phyloP scores from a whole-genome alignment of 2,113 vertebrate genomes.

The Cariama cristata region DNA sequence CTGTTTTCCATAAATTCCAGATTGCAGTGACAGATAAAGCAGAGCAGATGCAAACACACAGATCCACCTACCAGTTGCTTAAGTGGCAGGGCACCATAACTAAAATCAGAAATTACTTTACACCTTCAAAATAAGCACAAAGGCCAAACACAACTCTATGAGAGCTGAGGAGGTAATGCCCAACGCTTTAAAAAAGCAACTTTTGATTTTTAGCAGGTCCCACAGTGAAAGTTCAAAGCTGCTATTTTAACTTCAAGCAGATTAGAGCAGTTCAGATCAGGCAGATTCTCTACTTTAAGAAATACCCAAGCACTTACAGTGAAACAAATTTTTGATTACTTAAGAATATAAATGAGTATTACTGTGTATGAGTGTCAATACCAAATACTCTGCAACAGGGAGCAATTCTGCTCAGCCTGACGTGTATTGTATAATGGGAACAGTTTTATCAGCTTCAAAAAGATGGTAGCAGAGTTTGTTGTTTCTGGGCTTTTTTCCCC shows the following conservation, averaged over 20 bases:
- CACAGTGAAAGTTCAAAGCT: not conserved
- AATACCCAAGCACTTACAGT: not conserved
- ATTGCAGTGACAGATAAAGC: not conserved
- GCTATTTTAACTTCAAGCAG: not conserved
- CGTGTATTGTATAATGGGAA: not conserved
- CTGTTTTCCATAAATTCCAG: not conserved
- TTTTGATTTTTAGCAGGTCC: not conserved
- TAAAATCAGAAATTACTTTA: not conserved
- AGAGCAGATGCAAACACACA: not conserved
- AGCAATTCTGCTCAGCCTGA: not conserved
- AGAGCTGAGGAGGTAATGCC: not conserved
- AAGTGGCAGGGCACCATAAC: not conserved
- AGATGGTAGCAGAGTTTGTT: not conserved
- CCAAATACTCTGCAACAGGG: not conserved
- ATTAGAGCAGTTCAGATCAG: not conserved
- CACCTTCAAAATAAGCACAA: not conserved
- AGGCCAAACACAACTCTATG: not conserved
- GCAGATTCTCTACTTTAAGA: not conserved
- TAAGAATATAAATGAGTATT: not conserved
- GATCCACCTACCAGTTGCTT: not conserved
- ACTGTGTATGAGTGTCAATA: not conserved
- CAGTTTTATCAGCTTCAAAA: not conserved
- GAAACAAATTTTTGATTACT: not conserved
- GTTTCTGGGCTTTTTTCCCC: not conserved
- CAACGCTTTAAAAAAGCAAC: not conserved